Conservation (phyloP, 2,888 invertebrate genomes). For the Pterostichus madidus region DNA sequence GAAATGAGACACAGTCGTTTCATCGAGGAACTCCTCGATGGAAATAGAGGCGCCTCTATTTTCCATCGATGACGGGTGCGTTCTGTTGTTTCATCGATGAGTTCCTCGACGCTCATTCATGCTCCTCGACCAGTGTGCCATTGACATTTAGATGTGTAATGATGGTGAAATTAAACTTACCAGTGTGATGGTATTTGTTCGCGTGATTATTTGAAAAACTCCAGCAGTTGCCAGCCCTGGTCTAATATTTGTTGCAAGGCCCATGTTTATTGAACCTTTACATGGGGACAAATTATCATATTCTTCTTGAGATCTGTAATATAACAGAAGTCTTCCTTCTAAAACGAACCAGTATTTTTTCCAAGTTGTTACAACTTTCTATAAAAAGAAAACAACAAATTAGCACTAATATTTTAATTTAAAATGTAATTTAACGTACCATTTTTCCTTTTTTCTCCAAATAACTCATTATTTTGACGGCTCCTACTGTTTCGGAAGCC, state of each 20-base stretch:
- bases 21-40: no score
- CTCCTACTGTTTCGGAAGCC: conserved; percentile 62
- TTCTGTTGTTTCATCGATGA: no score
- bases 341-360: conserved; percentile 80
- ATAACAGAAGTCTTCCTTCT: conserved; percentile 78
- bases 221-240: conserved; percentile 73
- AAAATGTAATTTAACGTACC: conserved; percentile 72
- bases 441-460: conserved; percentile 78
- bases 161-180: conserved; percentile 72
- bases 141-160: neutral
- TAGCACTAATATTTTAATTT: conserved; percentile 30
- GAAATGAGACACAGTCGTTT: no score
- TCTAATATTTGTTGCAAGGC: conserved; percentile 76
- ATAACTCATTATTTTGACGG: conserved; percentile 77
- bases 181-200: conserved; percentile 76
- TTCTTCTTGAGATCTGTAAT: conserved; percentile 79
- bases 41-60: no score
- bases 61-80: no score
- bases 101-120: no score
- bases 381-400: conserved; percentile 68
- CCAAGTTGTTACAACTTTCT: conserved; percentile 78
- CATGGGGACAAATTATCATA: conserved; percentile 78
- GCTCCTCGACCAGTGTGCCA: no score
- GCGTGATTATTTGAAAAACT: conserved; percentile 77
- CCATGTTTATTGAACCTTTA: conserved; percentile 79